Evolutionary conservation across 2,888 invertebrate genomes (phyloP).

Genomic region (Diachrysia chrysitis): DNA sequence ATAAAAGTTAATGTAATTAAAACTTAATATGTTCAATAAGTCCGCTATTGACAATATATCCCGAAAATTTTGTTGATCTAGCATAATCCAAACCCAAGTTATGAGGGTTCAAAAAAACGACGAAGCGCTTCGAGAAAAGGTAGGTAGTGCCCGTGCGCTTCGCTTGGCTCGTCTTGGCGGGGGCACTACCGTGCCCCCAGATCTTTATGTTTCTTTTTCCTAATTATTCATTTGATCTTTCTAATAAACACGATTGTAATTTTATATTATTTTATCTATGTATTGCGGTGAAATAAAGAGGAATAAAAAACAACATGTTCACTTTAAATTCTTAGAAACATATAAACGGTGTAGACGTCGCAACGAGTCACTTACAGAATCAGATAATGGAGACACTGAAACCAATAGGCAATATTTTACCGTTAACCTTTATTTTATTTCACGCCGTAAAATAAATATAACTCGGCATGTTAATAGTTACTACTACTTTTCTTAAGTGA

Average conservation of each 20-base stretch:
- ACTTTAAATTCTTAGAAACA: neutral
- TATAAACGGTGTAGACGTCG: neutral
- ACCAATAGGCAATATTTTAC: constrained; percentile 1
- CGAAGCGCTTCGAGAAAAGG: no score
- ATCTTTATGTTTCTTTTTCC: neutral
- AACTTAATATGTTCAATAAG: no score
- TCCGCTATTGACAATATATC: no score
- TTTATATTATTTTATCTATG: neutral
- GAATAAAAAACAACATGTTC: neutral
- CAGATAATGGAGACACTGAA: neutral
- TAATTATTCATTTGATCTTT: neutral
- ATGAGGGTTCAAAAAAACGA: no score
- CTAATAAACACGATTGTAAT: neutral
- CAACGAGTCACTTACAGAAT: constrained; percentile 4
- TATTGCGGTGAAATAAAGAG: neutral
- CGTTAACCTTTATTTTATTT: constrained; percentile 1
- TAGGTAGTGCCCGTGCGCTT: no score
- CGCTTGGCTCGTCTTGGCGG: no score
- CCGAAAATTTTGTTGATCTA: no score
- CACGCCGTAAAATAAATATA: neutral
- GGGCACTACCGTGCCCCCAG: no score
- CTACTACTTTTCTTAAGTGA: constrained; percentile 4
- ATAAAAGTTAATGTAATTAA: no score
- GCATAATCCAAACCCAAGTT: no score
- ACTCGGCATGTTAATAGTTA: constrained; percentile 2